phyloP scores from a whole-genome alignment of 1,140 invertebrate species.

The Octopus bimaculoides region DNA sequence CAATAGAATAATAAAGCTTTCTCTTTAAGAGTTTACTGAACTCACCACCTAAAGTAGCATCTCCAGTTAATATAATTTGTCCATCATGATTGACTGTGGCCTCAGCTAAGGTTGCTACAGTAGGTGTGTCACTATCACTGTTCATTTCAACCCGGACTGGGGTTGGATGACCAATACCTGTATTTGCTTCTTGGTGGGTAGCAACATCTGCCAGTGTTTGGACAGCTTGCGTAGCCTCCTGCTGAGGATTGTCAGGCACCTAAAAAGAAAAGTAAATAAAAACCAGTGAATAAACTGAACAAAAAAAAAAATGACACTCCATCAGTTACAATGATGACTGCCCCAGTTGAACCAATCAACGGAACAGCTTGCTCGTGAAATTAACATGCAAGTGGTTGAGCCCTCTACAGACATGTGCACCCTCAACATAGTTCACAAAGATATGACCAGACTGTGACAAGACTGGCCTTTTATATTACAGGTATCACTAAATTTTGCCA shows the following conservation, averaged over 20 bases:
- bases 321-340: no score
- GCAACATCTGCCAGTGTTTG: slow-evolving; percentile 77
- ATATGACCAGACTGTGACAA: no score
- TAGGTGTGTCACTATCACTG: slow-evolving; percentile 59
- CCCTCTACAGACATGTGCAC: no score
- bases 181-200: slow-evolving; percentile 50
- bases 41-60: slow-evolving; percentile 71
- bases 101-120: slow-evolving; percentile 66
- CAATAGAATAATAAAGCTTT: no score
- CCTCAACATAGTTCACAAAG: no score
- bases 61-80: slow-evolving; percentile 90
- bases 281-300: no score
- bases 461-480: no score
- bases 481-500: no score
- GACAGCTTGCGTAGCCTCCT: slow-evolving; percentile 66
- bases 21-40: background rate
- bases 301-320: no score
- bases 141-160: slow-evolving; percentile 74
- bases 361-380: no score
- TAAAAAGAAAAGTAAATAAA: background rate
- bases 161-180: slow-evolving; percentile 17
- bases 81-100: slow-evolving; percentile 85
- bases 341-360: no score
- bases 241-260: slow-evolving; percentile 33
- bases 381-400: no score